These are phyloP conservation scores for Serinus canaria DNA, from an alignment of 2,113 vertebrate species.

Conservation along the genomic window DNA sequence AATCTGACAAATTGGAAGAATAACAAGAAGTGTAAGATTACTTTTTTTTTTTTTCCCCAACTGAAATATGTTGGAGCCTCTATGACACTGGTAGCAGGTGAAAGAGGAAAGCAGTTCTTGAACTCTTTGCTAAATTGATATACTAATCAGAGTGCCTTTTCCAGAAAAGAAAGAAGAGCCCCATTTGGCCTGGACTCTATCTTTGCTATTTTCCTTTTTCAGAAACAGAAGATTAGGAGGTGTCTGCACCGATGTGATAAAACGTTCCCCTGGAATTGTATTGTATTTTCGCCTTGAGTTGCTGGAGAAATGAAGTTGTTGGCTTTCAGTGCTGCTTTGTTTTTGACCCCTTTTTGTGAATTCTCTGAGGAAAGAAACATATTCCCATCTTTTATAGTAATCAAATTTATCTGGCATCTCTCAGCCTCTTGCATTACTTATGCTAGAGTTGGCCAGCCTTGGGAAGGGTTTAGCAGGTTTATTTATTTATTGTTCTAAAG, in stretches of 20 bases:
- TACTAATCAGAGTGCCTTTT: slow-evolving; percentile 54
- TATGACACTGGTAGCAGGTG: neutral
- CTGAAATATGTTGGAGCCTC: neutral
- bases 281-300: slow-evolving; percentile 78
- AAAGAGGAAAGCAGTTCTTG: slow-evolving; percentile 37
- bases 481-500: slow-evolving; percentile 87
- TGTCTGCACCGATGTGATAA: slow-evolving; percentile 77
- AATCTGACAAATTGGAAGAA: neutral
- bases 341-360: slow-evolving; percentile 86
- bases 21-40: neutral
- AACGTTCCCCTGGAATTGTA: slow-evolving; percentile 71
- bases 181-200: slow-evolving; percentile 72
- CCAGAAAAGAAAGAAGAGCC: slow-evolving; percentile 67
- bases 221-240: slow-evolving; percentile 77
- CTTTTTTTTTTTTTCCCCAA: neutral
- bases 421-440: slow-evolving; percentile 84
- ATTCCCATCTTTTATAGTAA: slow-evolving; percentile 92
- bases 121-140: slow-evolving; percentile 57
- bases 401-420: slow-evolving; percentile 90
- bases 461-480: slow-evolving; percentile 76
- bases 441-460: slow-evolving; percentile 81
- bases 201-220: slow-evolving; percentile 72
- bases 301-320: slow-evolving; percentile 79
- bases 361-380: slow-evolving; percentile 85
- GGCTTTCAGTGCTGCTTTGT: slow-evolving; percentile 79